A percentile compares a stretch with the other conserved stretches of the same genome.
These are phyloP conservation scores for Epistrophella euchroma DNA, from an alignment of 2,888 invertebrate species.

Conservation along the genomic window DNA sequence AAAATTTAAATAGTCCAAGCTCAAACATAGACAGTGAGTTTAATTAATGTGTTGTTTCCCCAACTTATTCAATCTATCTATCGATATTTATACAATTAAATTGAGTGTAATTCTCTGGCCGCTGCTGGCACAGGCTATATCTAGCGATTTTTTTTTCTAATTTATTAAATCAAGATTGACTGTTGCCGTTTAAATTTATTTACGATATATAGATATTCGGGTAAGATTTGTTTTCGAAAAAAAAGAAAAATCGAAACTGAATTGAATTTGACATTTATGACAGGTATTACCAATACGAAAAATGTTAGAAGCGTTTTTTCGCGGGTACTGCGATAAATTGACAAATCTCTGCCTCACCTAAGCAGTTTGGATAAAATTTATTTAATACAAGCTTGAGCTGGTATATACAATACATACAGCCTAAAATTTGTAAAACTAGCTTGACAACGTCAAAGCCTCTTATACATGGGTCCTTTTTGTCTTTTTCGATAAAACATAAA, in stretches of 20 bases:
- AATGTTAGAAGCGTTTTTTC: too few relatives aligned
- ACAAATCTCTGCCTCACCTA: too few relatives aligned
- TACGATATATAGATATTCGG: not conserved
- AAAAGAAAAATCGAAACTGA: not conserved
- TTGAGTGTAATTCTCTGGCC: slow-evolving; percentile 57
- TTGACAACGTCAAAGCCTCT: too few relatives aligned
- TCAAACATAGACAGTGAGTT: slow-evolving; percentile 56
- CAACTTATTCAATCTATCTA: slow-evolving; percentile 72
- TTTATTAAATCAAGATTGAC: slow-evolving; percentile 12
- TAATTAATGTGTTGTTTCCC: slow-evolving; percentile 74
- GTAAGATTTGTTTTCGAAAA: not conserved
- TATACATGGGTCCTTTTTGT: too few relatives aligned
- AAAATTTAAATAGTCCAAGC: slow-evolving; percentile 66
- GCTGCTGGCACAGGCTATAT: slow-evolving; percentile 9
- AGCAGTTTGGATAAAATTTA: too few relatives aligned
- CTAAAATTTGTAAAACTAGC: too few relatives aligned
- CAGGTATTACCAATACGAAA: too few relatives aligned
- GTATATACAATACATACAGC: too few relatives aligned
- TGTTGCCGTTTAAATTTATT: not conserved
- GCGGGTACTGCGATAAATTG: too few relatives aligned
- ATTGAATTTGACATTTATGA: too few relatives aligned
- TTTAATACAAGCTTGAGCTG: too few relatives aligned
- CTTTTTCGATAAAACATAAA: too few relatives aligned
- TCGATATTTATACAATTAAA: slow-evolving; percentile 61
- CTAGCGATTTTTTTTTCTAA: not conserved